phyloP scores from a whole-genome alignment of 2,888 invertebrate genomes.

The Acronicta aceris region DNA sequence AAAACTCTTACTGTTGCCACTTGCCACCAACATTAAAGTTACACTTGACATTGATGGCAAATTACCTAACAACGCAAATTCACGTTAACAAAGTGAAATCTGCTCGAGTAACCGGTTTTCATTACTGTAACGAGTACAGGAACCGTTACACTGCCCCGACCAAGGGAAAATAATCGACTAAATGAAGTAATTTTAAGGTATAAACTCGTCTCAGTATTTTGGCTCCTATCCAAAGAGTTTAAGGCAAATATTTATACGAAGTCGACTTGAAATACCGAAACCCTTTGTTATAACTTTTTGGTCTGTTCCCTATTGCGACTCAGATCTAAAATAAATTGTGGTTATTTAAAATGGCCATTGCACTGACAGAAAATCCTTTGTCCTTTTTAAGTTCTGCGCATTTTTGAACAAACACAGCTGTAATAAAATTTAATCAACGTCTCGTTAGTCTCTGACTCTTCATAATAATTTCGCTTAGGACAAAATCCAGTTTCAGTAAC shows the following conservation, averaged over 20 bases:
- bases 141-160: slow-evolving; percentile 46
- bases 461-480: slow-evolving; percentile 11
- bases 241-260: slow-evolving; percentile 73
- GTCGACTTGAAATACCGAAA: slow-evolving; percentile 56
- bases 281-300: slow-evolving; percentile 66
- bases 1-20: slow-evolving; percentile 7
- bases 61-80: slow-evolving; percentile 32
- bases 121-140: slow-evolving; percentile 52
- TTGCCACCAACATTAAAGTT: slow-evolving; percentile 9
- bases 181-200: slow-evolving; percentile 58
- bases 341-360: slow-evolving; percentile 26
- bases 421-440: slow-evolving; percentile 29
- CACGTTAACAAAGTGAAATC: slow-evolving; percentile 46
- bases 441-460: slow-evolving; percentile 14
- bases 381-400: slow-evolving; percentile 19
- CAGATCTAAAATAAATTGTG: slow-evolving; percentile 51
- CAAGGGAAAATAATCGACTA: slow-evolving; percentile 49
- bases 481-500: slow-evolving; percentile 24
- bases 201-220: slow-evolving; percentile 58
- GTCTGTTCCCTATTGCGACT: slow-evolving; percentile 59
- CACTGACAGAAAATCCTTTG: slow-evolving; percentile 31
- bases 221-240: slow-evolving; percentile 69
- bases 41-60: slow-evolving; percentile 32
- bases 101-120: slow-evolving; percentile 37
- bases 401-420: slow-evolving; percentile 14